These are phyloP conservation scores for Drosophila grimshawi DNA, from an alignment of 1,140 invertebrate genomes.

Conservation along the genomic window DNA sequence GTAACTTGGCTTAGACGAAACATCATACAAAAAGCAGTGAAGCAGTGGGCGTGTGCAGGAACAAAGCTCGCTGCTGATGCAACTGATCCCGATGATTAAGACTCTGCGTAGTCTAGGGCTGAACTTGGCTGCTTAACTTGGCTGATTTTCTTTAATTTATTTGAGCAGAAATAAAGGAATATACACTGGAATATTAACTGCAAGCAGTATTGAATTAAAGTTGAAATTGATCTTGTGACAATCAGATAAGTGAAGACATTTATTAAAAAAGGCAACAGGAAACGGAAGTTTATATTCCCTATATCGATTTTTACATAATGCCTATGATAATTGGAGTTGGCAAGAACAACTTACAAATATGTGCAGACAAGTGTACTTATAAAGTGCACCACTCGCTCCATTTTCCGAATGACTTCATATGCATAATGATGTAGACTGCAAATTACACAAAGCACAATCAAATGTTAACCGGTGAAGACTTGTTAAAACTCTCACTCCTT, in stretches of 20 bases:
- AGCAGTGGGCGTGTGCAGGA: slow-evolving; percentile 65
- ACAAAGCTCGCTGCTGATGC: slow-evolving; percentile 31
- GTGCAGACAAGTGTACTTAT: background rate
- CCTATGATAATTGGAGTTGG: background rate
- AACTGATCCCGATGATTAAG: slow-evolving; percentile 32
- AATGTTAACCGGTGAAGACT: slow-evolving; percentile 20
- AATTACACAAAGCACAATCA: slow-evolving; percentile 48
- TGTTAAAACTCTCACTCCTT: slow-evolving; percentile 36
- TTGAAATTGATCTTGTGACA: slow-evolving; percentile 37
- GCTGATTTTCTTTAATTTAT: slow-evolving; percentile 70
- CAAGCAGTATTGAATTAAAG: slow-evolving; percentile 44
- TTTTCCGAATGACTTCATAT: slow-evolving; percentile 16
- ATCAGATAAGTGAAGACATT: background rate
- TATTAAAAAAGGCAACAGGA: background rate
- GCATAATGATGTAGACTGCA: slow-evolving; percentile 39
- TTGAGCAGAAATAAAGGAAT: slow-evolving; percentile 47
- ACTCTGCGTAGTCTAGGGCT: slow-evolving; percentile 15
- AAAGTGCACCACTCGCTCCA: background rate
- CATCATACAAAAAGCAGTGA: slow-evolving; percentile 61
- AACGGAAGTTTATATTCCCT: slow-evolving; percentile 18
- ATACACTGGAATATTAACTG: slow-evolving; percentile 5
- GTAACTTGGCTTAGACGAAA: slow-evolving; percentile 55
- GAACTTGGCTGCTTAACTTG: slow-evolving; percentile 27
- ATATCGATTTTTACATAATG: background rate
- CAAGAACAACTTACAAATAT: too few species aligned